Percentiles rank a stretch among this genome's conserved stretches.
Conservation (phyloP, 1,140 invertebrate genomes). For the Reticulitermes speratus region DNA sequence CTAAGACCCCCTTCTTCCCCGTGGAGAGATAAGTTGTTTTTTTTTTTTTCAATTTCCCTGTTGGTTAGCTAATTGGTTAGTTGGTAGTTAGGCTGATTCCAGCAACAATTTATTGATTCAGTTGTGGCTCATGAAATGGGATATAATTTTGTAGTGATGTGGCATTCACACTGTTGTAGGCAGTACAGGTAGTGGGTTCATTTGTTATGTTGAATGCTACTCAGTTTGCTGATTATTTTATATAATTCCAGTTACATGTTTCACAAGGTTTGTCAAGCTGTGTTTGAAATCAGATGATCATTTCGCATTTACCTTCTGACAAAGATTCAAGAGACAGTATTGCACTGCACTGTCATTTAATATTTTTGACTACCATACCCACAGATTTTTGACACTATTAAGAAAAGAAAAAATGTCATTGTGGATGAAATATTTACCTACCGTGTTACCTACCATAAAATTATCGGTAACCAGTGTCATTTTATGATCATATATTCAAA, state of each 20-base stretch:
- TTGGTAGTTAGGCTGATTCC: neutral
- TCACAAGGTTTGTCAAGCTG: neutral
- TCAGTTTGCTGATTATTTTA: neutral
- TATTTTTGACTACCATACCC: too few species aligned
- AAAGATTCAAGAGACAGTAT: neutral
- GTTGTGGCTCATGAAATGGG: neutral
- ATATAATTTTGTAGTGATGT: neutral
- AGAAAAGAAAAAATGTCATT: too few species aligned
- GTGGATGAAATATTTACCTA: too few species aligned
- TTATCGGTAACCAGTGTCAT: too few species aligned
- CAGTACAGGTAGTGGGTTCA: neutral
- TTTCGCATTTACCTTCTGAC: neutral
- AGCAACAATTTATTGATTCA: neutral
- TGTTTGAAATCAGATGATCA: neutral
- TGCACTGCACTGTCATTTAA: too few species aligned
- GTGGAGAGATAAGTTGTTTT: neutral
- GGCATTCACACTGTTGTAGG: neutral
- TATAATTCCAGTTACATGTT: neutral
- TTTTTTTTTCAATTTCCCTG: neutral
- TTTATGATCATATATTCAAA: too few species aligned
- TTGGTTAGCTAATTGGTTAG: neutral
- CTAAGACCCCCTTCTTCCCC: slow-evolving; percentile 9
- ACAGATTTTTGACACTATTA: too few species aligned
- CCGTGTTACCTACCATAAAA: too few species aligned
- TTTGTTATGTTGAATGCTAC: neutral